Evolutionary conservation across 2,797 vertebrate genomes (phyloP), one percentile per base, ranked within the genome.

Genomic region (Novumbra hubbsi): DNA sequence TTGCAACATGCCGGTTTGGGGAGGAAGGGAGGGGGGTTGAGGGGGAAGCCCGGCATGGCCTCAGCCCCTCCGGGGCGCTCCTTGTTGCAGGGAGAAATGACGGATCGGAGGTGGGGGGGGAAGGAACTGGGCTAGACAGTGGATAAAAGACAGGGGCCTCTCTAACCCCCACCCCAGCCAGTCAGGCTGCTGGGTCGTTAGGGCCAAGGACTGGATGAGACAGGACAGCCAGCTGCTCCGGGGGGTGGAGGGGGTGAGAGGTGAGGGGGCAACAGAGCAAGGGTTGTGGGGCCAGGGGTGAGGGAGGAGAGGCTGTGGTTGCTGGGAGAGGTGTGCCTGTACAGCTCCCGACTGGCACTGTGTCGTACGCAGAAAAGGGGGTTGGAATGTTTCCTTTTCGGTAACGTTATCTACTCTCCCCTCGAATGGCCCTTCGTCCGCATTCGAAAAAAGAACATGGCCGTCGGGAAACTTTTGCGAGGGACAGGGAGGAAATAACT

Each of bases 61-160:
- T 32, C 52, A 9, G 32, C 32, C 68, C 5, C 49, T 28, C 15
- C 6, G 45, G 68, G 68, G 14, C 45, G 27, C 68, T 49, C 21
- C 21, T 55, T 6, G 41, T 49, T 19, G 17, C 41, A 17, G 70
- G 11, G 48, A 16, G 52, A 49, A 17, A 45, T 19, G 38, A 27
- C 57, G 34, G 4, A 2, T 1, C 16, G 38, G 28, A 34, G 28
- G 65, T 21, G 15, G 68, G 28, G 34, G 38, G 49, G 2, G 32
- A 52, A 68, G 71, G 69, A 52, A 64, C 70, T 27, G 68, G 50
- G 68, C 62, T 30, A 74, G 76, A 78, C 60, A 57, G 88, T 80
- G 93, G 92, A 93, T 92, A 94, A 94, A 92, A 92, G 89, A 90
- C 90, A 50, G 65, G 74, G 88, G 91, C 90, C 90, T 34, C 88